Evolutionary conservation across 2,888 invertebrate species (phyloP), one percentile per base, ranked within the genome.

Genomic region (Electrophaes corylata): DNA sequence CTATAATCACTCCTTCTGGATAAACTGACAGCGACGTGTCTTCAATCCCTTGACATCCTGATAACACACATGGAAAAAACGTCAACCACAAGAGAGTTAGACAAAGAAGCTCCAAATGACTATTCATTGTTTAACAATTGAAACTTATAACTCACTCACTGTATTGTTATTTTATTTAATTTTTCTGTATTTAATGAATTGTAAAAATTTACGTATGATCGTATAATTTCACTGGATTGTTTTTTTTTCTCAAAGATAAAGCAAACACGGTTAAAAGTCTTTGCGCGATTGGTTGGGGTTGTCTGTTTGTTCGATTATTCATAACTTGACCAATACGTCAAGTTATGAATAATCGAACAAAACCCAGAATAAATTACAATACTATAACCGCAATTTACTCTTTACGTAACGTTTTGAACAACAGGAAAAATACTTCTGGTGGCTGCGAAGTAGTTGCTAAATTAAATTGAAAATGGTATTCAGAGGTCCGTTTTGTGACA

Each of bases 1-100:
- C 77, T 49, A 86, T 77, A 56, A 94, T 92, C 68, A 93, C 93
- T 48, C 94, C 94, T 55, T 77, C 79, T 14, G 95, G 94, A 57
- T 85, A 76, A 20, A 92, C 84, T 12, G 75, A 66, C 6, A 86
- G 80, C 16, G 83, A 76, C 18, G 80, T 72, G 52, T 79, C 65
- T 12, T 69, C 54, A 12, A 78, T 75, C 48, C 76, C 81, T 10
- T 41, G 29, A 20, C 41, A 50, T 19, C 20, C 10, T 14, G 41
- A 31, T 19, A 37, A 16, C 48, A 26, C 48, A 18, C n/a, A 23
- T 39, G 48, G 39, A 6, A 48, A 33, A 19, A 8, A 45, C 16
- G 8, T 45, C n/a, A 41, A 33, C 23, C 26, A 48, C 18, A 16
- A 8, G 8, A 48, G n/a, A 29, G 18, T 18, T 11, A 26, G 11